Evolutionary conservation across 2,888 invertebrate genomes (phyloP).

Genomic region (Macaria liturata): DNA sequence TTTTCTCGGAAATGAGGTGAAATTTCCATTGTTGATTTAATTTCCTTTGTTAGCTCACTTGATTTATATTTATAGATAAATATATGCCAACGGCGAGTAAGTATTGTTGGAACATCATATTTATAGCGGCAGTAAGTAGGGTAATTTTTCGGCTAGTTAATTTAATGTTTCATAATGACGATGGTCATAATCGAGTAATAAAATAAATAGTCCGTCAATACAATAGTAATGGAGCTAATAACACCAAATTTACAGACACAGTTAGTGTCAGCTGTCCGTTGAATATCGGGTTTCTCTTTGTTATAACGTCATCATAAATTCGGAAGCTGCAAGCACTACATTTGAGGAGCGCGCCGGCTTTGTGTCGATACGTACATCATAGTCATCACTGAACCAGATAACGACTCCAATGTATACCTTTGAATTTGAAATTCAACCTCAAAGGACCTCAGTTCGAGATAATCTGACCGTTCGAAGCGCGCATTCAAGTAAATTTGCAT

Average conservation of each 20-base stretch:
- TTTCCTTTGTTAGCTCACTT: not conserved
- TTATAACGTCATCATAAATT: conserved; percentile 56
- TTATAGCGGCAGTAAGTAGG: no score
- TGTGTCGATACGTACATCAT: conserved; percentile 32
- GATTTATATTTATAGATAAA: no score
- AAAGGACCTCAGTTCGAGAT: conserved; percentile 31
- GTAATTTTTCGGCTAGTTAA: no score
- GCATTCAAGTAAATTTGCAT: conserved; percentile 34
- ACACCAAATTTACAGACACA: conserved; percentile 24
- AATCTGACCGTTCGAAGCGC: conserved; percentile 28
- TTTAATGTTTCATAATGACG: no score
- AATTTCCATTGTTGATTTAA: conserved; percentile 6
- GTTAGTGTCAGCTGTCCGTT: conserved; percentile 31
- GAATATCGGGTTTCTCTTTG: conserved; percentile 49
- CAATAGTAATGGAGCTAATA: conserved; percentile 16
- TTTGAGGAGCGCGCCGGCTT: conserved; percentile 45
- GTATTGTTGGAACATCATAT: no score
- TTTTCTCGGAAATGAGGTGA: conserved; percentile 13
- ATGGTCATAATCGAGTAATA: not conserved
- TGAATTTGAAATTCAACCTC: conserved; percentile 35
- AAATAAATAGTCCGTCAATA: not conserved
- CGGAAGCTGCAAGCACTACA: conserved; percentile 48
- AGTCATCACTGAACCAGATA: conserved; percentile 27
- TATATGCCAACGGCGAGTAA: no score
- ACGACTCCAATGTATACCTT: conserved; percentile 27